Evolutionary conservation across 2,797 vertebrate species (phyloP), one percentile per base, ranked within the genome.

Genomic region (Tamandua tetradactyla): DNA sequence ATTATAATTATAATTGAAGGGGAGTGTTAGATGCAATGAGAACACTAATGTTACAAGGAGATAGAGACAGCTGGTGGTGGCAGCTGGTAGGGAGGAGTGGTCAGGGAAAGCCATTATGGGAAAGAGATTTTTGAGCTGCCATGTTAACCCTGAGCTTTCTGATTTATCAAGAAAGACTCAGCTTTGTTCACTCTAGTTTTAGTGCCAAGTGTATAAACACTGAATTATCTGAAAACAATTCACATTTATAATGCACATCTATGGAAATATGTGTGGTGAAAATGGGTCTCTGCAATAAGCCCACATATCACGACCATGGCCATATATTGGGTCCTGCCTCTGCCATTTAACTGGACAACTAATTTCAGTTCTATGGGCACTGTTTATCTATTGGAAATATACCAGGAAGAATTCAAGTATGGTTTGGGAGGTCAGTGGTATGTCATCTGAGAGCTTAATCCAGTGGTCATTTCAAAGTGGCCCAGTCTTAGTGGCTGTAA

Each of bases 241-340:
- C 32, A 44, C 22, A 27, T 47, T 0, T 3, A 1, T 2, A 47
- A 27, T 25, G 8, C 4, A 5, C 2, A 4, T 25, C 47, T 0
- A 32, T 7, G 37, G 62, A 66, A 44, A 49, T 10, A 8, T 1
- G 0, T 7, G 6, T 15, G 15, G 30, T 20, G 10, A 17, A 20
- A 4, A 55, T 0, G 2, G 18, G 37, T 0, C 18, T 79, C 14
- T 5, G 37, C 76, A 22, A 23, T 0, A 40, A 23, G 42, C 35
- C n/a, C 12, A 0, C 12, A 17, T 9, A 8, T 47, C 37, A 0
- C 0, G 23, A 52, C 27, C 5, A 27, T 37, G 42, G 35, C 5
- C 64, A 17, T 35, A 1, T 35, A 7, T 1, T 0, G 2, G 40
- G 30, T 2, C 49, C 59, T 59, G 37, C n/a, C 1, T 71, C 40